Conservation (phyloP, 2,113 vertebrate genomes). For the Nerophis lumbriciformis region DNA sequence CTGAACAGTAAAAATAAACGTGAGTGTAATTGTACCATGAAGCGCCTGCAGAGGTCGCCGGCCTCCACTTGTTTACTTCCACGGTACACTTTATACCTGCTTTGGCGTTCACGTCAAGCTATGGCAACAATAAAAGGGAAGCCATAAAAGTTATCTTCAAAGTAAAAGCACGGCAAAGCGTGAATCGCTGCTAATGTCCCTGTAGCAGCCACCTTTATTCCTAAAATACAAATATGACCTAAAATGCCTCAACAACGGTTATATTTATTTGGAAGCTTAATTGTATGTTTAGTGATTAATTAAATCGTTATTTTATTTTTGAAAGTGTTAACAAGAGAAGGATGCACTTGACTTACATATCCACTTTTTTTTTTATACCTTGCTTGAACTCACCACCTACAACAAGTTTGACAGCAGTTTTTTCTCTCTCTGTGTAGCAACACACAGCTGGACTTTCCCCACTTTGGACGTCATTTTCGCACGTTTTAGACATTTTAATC, state of each 20-base stretch:
- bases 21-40: not conserved
- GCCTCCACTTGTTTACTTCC: conserved; percentile 5
- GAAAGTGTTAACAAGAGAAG: conserved; percentile 18
- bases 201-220: no score
- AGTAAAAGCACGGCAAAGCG: conserved; percentile 15
- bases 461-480: conserved; percentile 1
- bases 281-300: no score
- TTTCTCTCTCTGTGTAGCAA: conserved; percentile 8
- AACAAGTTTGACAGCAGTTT: conserved; percentile 71
- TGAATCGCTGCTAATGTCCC: not conserved
- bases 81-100: conserved; percentile 30
- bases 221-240: no score
- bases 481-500: not conserved
- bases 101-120: conserved; percentile 7
- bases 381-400: conserved; percentile 45
- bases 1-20: not conserved
- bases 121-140: not conserved
- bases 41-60: conserved; percentile 59
- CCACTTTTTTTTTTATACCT: conserved; percentile 20
- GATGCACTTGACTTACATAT: conserved; percentile 7
- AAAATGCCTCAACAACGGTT: no score
- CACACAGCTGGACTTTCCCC: conserved; percentile 5
- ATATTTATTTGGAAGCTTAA: no score
- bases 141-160: not conserved
- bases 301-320: conserved; percentile 14